Evolutionary conservation across 2,797 vertebrate genomes (phyloP), one percentile per base, ranked within the genome.

Genomic region (Huso huso): DNA sequence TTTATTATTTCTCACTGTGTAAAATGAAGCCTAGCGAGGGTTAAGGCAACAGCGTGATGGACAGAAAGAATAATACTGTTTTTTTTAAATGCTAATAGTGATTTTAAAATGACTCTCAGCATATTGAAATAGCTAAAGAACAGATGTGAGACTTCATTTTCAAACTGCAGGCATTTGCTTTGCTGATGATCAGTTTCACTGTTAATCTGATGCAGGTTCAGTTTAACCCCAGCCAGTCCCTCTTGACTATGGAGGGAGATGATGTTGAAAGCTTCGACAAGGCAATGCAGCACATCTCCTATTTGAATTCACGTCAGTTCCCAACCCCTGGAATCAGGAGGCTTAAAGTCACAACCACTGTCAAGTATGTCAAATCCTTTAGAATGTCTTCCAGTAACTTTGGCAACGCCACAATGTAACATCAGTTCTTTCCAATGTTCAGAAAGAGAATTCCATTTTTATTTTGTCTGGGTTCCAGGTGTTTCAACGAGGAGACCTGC

Each of bases 261-360:
- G 94, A 96, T 63, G 76, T 95, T 0, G 91, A 91, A 51, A 89
- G 90, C 23, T 88, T 98, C 2, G 94, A 97, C 61, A 94, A 93
- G 78, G 94, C 94, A 79, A 90, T 99, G 94, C 95, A 96, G 78
- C 96, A 91, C 69, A 73, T 98, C 37, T 93, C 95, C 66, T 98
- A 98, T 76, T 78, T 97, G 75, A 99, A 99, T 79, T 95, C 95
- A 0, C 90, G 96, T 4, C 97, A 99, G 86, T 99, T 99, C 81
- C 97, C 97, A 6, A 98, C 97, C 0, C 97, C 96, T 0, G 97
- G 96, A 55, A 96, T 97, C 71, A 90, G 97, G 8, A 90, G 93
- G 70, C 92, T 99, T 9, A 91, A 87, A 61, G 78, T 99, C 86
- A 87, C 86, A 79, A 98, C 88, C 62, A 82, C 83, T 0, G 87